Conservation (phyloP, 1,140 invertebrate species). For the Scaptomyza pallida region DNA sequence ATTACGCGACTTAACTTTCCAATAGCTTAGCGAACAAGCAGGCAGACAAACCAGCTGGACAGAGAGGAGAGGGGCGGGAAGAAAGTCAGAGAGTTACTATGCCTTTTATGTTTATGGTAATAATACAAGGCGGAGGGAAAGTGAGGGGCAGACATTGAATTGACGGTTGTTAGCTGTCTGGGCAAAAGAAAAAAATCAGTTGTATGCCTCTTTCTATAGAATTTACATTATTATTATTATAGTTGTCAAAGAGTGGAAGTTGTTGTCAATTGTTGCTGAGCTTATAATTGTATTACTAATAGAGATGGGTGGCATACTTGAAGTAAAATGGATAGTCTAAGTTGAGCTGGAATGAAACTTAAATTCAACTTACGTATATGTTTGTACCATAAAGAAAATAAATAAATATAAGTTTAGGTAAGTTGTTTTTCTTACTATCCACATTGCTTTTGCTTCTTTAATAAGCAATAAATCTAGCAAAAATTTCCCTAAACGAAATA, state of each 20-base stretch:
- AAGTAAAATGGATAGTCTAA: background rate
- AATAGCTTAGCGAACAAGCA: slow-evolving; percentile 73
- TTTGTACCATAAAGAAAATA: too few species aligned
- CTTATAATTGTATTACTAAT: slow-evolving; percentile 62
- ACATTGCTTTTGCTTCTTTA: too few species aligned
- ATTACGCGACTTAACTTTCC: slow-evolving; percentile 83
- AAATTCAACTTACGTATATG: background rate
- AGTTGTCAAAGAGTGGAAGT: slow-evolving; percentile 14
- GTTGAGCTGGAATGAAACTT: background rate
- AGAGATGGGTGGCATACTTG: slow-evolving; percentile 30
- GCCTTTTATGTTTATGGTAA: slow-evolving; percentile 75
- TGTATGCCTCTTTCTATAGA: slow-evolving; percentile 28
- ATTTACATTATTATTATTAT: slow-evolving; percentile 14
- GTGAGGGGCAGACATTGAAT: slow-evolving; percentile 56
- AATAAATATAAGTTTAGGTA: too few species aligned
- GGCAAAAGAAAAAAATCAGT: slow-evolving; percentile 55
- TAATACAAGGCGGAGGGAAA: slow-evolving; percentile 45
- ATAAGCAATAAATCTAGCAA: too few species aligned
- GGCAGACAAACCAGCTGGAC: slow-evolving; percentile 4
- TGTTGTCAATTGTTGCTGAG: slow-evolving; percentile 23
- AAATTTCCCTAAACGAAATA: too few species aligned
- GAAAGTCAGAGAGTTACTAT: slow-evolving; percentile 9
- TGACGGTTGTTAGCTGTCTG: slow-evolving; percentile 56
- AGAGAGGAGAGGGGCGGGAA: slow-evolving; percentile 7
- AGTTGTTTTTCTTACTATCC: too few species aligned